Base-by-base conservation (phyloP, 2,113 vertebrate species). In the Atractosteus spatula region DNA sequence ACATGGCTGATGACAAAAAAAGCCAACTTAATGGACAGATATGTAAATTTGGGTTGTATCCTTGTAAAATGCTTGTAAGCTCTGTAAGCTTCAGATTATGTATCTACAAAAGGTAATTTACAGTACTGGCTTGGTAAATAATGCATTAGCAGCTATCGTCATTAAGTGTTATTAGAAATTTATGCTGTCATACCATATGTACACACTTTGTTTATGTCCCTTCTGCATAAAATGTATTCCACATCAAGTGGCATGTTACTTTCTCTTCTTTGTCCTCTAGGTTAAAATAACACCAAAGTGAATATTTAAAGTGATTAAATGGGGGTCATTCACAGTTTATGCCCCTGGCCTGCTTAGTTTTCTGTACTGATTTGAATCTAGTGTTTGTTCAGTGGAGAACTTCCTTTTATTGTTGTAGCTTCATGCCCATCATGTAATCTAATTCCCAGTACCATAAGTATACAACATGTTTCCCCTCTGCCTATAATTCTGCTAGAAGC, bases 161-260 rank as follows among this genome's bases (percentile, higher is more conserved):
- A 47, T n/a, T 66, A 67, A 67, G 65, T 67, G 65, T 67, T 67
- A 17, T 51, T 8, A 67, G 65, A 67, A 67, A 47, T 47, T 43
- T 51, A 51, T 67, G 43, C 65, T 67, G n/a, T 66, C 13, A 14
- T 43, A 51, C 42, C 42, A 41, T 51, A 47, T 51, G 65, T 51
- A 7, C 42, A 47, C 10, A 10, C 10, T 51, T 51, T 51, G 5
- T 51, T 51, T 51, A 47, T 13, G 41, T 66, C 16, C 11, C 64
- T 42, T 47, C 44, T 67, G 44, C 7, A 8, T 51, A n/a, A 67
- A 67, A 67, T 67, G 44, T 17, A 68, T 45, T 10, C 7, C 66
- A 10, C n/a, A 29, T 45, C 1, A 14, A 68, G 14, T 12, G 16
- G 66, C 66, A 68, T 68, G 66, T 29, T 51, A 14, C 47, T 47